Percentiles rank a stretch among this genome's conserved stretches.
phyloP scores from a whole-genome alignment of 2,797 vertebrate species.

The Perodicticus potto region DNA sequence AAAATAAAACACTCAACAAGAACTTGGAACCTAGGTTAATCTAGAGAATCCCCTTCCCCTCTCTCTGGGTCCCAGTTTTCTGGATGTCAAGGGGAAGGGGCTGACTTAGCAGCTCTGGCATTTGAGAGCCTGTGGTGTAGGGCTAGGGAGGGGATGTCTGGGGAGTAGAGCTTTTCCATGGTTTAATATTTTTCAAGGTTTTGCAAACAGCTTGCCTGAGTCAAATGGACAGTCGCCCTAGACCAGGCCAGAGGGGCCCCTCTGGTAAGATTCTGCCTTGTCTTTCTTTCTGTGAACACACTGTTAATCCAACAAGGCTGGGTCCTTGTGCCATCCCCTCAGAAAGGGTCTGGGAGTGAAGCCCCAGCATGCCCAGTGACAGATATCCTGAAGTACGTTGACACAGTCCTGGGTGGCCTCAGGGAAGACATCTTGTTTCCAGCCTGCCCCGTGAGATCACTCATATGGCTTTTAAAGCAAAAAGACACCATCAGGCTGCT shows the following conservation, averaged over 20 bases:
- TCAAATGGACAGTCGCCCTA: not conserved
- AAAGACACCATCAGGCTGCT: not conserved
- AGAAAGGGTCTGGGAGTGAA: not conserved
- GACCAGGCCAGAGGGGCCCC: not conserved
- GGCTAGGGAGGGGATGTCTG: not conserved
- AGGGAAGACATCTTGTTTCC: not conserved
- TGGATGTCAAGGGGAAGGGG: not conserved
- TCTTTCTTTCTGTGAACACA: not conserved
- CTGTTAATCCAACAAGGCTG: not conserved
- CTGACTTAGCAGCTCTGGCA: not conserved
- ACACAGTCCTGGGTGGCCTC: not conserved
- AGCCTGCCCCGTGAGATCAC: not conserved
- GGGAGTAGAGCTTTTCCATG: not conserved
- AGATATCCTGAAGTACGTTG: not conserved
- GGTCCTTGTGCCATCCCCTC: not conserved
- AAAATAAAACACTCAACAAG: not conserved
- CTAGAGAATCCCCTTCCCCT: not conserved
- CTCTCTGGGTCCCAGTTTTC: conserved; percentile 20
- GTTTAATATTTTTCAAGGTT: not conserved
- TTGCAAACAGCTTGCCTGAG: not conserved
- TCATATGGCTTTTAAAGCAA: not conserved
- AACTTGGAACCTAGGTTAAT: not conserved
- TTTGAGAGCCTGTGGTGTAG: not conserved
- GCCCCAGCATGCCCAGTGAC: too few species aligned
- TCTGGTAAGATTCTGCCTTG: not conserved